Evolutionary conservation across 2,888 invertebrate species (phyloP), one percentile per base, ranked within the genome.

Genomic region (Pachliopta kotzebuea): DNA sequence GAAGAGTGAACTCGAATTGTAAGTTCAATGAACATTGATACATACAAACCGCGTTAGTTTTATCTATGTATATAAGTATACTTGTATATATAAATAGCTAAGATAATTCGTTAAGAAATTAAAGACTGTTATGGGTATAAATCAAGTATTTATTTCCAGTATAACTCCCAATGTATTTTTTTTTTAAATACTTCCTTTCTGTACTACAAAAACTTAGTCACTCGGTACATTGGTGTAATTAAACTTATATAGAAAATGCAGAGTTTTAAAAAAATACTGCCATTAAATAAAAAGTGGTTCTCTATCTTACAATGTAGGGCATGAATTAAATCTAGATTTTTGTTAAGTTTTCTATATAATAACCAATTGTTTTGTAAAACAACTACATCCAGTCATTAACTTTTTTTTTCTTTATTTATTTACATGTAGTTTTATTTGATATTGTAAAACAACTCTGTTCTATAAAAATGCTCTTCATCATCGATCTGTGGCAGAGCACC

Each of bases 111-210:
- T 84, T 84, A 85, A 83, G 76, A 84, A 84, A 88, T 80, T 85
- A 86, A 90, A 90, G 88, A 89, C 88, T 90, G 89, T 86, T 86
- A 85, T 80, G 88, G 89, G 88, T 83, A 83, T 80, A 73, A 61
- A 70, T 64, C 69, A 71, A 75, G 63, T 63, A 63, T 70, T 71
- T 72, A 72, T 74, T 76, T 76, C 57, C 63, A 57, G 56, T 53
- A 54, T 58, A 54, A 21, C 26, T 63, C 53, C 24, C n/a, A 45
- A 45, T 45, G 45, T n/a, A 18, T 45, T 45, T 6, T 37, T 37
- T 45, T 18, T n/a, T n/a, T n/a, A 45, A 45, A 45, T 45, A 45
- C 45, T 8, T 45, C 18, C n/a, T 45, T 18, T 18, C 8, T 6
- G 7, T n/a, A 18, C n/a, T 11, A 45, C n/a, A 45, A 45, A 11